Conservation (phyloP, 2,888 invertebrate genomes). For the Doris montereyensis region DNA sequence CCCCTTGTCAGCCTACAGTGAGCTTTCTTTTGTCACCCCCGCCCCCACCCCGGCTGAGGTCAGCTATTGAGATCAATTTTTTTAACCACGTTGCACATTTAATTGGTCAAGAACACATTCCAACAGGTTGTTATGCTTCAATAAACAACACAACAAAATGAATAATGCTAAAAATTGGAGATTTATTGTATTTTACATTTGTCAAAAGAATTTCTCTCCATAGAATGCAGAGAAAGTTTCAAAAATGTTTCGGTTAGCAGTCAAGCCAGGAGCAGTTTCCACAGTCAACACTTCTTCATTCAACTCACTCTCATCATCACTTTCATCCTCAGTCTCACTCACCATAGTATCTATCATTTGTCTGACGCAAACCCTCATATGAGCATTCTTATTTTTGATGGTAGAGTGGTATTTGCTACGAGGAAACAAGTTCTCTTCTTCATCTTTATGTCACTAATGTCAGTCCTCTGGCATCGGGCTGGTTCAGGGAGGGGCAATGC, state of each 20-base stretch:
- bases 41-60: neutral
- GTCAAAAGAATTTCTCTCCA: conserved; percentile 5
- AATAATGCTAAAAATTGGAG: neutral
- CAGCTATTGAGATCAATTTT: neutral
- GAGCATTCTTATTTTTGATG: neutral
- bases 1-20: neutral
- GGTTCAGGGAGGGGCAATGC: neutral
- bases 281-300: neutral
- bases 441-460: too few relatives aligned
- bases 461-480: neutral
- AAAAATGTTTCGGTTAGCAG: conserved; percentile 5
- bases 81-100: neutral
- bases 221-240: conserved; percentile 7
- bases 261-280: conserved; percentile 14
- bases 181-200: neutral
- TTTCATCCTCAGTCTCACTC: neutral
- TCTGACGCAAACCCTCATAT: neutral
- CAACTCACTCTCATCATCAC: conserved; percentile 6
- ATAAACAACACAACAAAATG: neutral
- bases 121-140: neutral
- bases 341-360: neutral
- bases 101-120: neutral
- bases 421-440: neutral
- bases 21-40: neutral
- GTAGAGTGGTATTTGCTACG: neutral